phyloP scores from a whole-genome alignment of 1,140 invertebrate genomes.

The Drosophila varians region DNA sequence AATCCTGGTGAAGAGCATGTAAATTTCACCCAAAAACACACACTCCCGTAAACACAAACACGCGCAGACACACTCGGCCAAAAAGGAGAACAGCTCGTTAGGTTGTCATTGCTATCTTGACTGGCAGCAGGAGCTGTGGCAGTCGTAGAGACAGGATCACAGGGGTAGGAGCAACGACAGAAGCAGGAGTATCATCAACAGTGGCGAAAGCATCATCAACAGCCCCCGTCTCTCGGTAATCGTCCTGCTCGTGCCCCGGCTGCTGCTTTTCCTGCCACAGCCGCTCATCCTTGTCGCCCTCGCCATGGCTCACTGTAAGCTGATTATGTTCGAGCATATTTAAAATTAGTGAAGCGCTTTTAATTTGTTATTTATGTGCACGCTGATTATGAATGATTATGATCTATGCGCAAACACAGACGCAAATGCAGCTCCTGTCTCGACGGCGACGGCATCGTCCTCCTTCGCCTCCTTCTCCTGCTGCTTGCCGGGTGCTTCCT shows the following conservation, averaged over 20 bases:
- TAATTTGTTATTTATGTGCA: constrained; percentile 83
- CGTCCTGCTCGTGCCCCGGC: neutral
- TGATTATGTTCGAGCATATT: constrained; percentile 82
- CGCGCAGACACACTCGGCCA: constrained; percentile 23
- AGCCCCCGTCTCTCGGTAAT: constrained; percentile 3
- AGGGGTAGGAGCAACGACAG: neutral
- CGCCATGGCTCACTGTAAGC: constrained; percentile 53
- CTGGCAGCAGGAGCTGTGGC: constrained; percentile 52
- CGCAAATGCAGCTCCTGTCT: constrained; percentile 28
- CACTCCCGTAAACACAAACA: constrained; percentile 28
- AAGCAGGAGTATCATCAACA: constrained; percentile 37
- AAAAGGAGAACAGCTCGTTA: constrained; percentile 63
- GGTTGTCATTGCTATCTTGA: constrained; percentile 77
- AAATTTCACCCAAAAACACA: constrained; percentile 45
- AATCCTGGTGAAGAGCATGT: constrained; percentile 31
- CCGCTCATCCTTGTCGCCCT: constrained; percentile 22
- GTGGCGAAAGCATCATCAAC: constrained; percentile 43
- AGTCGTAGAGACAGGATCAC: neutral
- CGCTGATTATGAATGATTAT: constrained; percentile 82
- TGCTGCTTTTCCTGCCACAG: neutral
- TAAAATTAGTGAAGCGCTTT: constrained; percentile 82
- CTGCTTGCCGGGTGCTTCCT: constrained; percentile 28
- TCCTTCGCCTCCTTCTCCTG: neutral
- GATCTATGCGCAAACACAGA: constrained; percentile 77
- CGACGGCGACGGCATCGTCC: neutral